Evolutionary conservation across 2,888 invertebrate genomes (phyloP).

Genomic region (Caenorhabditis uteleia): DNA sequence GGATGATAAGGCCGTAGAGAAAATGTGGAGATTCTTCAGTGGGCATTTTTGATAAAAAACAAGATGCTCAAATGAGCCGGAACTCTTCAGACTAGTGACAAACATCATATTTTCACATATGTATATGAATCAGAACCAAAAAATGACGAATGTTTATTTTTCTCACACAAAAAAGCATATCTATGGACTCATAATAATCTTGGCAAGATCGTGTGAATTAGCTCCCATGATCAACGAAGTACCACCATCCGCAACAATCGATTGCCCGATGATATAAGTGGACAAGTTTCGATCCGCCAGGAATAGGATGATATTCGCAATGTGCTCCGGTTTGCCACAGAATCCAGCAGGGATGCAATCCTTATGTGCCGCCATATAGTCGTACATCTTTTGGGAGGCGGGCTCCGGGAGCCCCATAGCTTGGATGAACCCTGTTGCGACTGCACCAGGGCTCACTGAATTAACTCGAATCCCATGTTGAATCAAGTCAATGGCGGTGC

Average conservation of each 20-base stretch:
- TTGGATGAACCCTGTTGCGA: slow-evolving; percentile 22
- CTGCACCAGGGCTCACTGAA: slow-evolving; percentile 31
- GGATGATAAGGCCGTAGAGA: too few species aligned
- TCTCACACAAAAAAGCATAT: too few species aligned
- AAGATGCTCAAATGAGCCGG: too few species aligned
- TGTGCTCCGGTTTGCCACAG: slow-evolving; percentile 22
- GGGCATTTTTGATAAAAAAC: too few species aligned
- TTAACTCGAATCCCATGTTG: slow-evolving; percentile 20
- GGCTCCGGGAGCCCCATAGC: slow-evolving; percentile 26
- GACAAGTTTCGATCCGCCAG: slow-evolving; percentile 33
- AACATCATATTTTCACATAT: too few species aligned
- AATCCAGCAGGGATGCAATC: slow-evolving; percentile 22
- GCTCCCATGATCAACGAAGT: slow-evolving; percentile 21
- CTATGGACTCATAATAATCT: too few species aligned
- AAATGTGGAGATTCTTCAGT: too few species aligned
- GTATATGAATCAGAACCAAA: too few species aligned
- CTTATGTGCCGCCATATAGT: slow-evolving; percentile 9
- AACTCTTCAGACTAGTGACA: too few species aligned
- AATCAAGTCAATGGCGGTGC: slow-evolving; percentile 15
- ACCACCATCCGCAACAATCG: slow-evolving; percentile 41
- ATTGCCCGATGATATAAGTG: slow-evolving; percentile 37
- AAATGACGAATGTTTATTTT: too few species aligned
- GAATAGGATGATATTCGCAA: slow-evolving; percentile 34
- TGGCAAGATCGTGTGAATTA: slow-evolving; percentile 9
- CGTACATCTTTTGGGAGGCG: slow-evolving; percentile 13